Evolutionary conservation across 2,113 vertebrate genomes (phyloP).

Genomic region (Phyllopteryx taeniolatus): DNA sequence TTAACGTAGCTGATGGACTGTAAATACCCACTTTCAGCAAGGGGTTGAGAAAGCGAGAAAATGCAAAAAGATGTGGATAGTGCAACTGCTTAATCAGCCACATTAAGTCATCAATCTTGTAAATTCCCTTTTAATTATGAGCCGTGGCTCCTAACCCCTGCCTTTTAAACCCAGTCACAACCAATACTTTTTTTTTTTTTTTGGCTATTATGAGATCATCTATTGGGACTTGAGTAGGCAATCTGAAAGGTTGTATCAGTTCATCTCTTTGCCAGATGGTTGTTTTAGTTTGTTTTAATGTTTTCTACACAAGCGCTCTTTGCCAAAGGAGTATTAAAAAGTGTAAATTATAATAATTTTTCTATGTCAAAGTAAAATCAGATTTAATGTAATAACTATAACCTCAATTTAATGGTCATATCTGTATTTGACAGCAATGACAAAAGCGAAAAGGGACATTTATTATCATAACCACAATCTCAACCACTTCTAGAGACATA

Average conservation of each 20-base stretch:
- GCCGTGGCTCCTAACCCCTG: constrained; percentile 21
- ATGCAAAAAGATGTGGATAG: background rate
- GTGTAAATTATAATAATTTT: constrained; percentile 28
- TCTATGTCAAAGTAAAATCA: background rate
- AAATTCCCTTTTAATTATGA: constrained; percentile 60
- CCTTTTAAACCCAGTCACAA: constrained; percentile 49
- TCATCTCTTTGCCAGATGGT: background rate
- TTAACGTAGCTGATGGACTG: background rate
- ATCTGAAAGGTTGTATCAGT: constrained; percentile 38
- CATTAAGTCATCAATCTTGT: constrained; percentile 55
- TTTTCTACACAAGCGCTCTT: constrained; percentile 13
- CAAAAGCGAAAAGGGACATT: background rate
- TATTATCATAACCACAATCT: background rate
- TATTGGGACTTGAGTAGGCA: constrained; percentile 49
- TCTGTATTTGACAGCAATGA: background rate
- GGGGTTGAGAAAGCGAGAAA: background rate
- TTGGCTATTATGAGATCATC: constrained; percentile 59
- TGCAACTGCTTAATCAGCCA: constrained; percentile 24
- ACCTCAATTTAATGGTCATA: background rate
- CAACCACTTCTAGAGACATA: background rate
- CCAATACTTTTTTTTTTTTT: constrained; percentile 54
- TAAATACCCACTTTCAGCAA: background rate
- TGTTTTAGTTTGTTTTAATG: constrained; percentile 2
- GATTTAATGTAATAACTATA: background rate
- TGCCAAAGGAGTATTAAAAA: constrained; percentile 25